Percentiles rank a stretch among this genome's conserved stretches.
Conservation (phyloP, 1,140 invertebrate genomes). For the Drosophila nasuta region DNA sequence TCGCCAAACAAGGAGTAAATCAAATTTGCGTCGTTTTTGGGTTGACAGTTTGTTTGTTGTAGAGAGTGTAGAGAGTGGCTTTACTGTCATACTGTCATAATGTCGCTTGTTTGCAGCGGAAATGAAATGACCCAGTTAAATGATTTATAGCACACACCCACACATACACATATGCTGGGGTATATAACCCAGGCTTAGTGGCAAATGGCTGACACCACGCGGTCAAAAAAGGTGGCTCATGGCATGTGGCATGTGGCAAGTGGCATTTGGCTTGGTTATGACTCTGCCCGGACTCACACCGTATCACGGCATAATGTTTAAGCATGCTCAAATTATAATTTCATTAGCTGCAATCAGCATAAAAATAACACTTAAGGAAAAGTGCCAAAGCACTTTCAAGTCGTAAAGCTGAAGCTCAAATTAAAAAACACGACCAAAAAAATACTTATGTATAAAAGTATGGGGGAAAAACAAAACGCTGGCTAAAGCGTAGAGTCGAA, state of each 20-base stretch:
- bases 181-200: slow-evolving; percentile 56
- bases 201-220: slow-evolving; percentile 49
- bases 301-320: slow-evolving; percentile 54
- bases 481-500: slow-evolving; percentile 8
- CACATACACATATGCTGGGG: slow-evolving; percentile 33
- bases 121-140: slow-evolving; percentile 83
- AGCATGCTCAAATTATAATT: slow-evolving; percentile 78
- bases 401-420: slow-evolving; percentile 77
- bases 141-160: slow-evolving; percentile 64
- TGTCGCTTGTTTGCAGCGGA: slow-evolving; percentile 73
- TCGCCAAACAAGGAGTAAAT: slow-evolving; percentile 68
- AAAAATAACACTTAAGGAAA: slow-evolving; percentile 79
- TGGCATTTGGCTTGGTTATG: slow-evolving; percentile 9
- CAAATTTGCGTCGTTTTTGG: slow-evolving; percentile 73
- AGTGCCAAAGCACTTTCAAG: slow-evolving; percentile 72
- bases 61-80: slow-evolving; percentile 54
- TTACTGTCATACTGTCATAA: slow-evolving; percentile 61
- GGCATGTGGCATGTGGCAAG: slow-evolving; percentile 23
- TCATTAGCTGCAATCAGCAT: slow-evolving; percentile 82
- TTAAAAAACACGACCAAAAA: slow-evolving; percentile 57
- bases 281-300: slow-evolving; percentile 6
- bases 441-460: slow-evolving; percentile 8
- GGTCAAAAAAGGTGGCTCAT: slow-evolving; percentile 43
- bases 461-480: neutral
- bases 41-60: slow-evolving; percentile 61